Evolutionary conservation across 2,888 invertebrate species (phyloP), one percentile per base, ranked within the genome.

Genomic region (Empis livida): DNA sequence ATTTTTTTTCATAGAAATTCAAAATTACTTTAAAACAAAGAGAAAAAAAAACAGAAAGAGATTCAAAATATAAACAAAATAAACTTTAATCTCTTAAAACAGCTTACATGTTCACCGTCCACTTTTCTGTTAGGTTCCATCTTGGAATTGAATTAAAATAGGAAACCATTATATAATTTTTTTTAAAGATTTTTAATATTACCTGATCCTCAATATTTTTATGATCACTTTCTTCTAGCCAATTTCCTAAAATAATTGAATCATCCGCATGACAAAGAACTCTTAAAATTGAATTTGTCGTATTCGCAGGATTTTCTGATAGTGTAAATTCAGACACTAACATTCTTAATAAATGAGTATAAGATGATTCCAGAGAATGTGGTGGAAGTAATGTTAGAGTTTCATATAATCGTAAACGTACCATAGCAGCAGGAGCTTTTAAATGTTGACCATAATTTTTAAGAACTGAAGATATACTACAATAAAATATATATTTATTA

Each of bases 121-220:
- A 79, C 76, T 73, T 78, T 82, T 73, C 84, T 80, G 75, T 83
- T 84, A 61, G 84, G 84, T 76, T 86, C 86, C 84, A 84, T 83
- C 85, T 86, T 72, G 23, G 5, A 8, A 27, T 27, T 27, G 23
- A 9, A 20, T 13, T 17, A 38, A 14, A 17, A 6, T 16, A 32
- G n/a, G 31, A 14, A n/a, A 14, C n/a, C n/a, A n/a, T 38, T 38
- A 14, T 14, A 23, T 14, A 13, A 13, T 13, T n/a, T 27, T 41
- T 8, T 27, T n/a, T 14, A 8, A 23, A 13, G 27, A 27, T 3
- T 41, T 27, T 14, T 27, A 15, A 38, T 38, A 38, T 30, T 71
- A 95, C 95, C 82, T 96, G 96, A 72, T 96, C 95, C 71, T 97
- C 97, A 55, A 97, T 92, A 42, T 87, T 87, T 51, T 91, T 84